Conservation (phyloP, 2,797 vertebrate genomes). For the Novumbra hubbsi region DNA sequence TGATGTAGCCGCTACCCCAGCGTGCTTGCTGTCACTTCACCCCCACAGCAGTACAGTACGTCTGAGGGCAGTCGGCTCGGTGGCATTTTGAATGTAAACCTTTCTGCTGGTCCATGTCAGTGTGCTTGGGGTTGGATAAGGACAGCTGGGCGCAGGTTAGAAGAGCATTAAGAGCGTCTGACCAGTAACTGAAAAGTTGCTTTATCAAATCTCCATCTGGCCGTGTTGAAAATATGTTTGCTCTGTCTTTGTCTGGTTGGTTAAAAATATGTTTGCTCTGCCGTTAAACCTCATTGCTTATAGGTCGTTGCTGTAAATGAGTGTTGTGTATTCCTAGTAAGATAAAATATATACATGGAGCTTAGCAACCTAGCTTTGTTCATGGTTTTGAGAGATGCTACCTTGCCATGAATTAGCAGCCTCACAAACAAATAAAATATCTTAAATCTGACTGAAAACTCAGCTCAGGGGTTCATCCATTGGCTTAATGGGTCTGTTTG, state of each 20-base stretch:
- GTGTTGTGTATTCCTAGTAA: too few species aligned
- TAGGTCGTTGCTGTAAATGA: too few species aligned
- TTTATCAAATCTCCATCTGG: too few species aligned
- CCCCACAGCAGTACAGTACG: slow-evolving; percentile 6
- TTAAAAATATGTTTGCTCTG: too few species aligned
- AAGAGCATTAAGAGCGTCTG: too few species aligned
- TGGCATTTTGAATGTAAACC: slow-evolving; percentile 3
- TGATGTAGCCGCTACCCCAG: neutral
- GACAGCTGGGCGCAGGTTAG: too few species aligned
- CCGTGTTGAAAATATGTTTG: too few species aligned
- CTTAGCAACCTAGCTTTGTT: neutral
- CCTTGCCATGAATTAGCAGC: neutral
- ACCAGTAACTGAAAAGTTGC: too few species aligned
- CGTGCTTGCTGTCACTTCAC: neutral
- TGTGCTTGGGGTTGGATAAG: neutral
- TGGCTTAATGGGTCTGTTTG: neutral
- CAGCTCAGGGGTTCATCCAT: neutral
- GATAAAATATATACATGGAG: too few species aligned
- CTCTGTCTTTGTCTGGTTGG: too few species aligned
- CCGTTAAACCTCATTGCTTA: too few species aligned
- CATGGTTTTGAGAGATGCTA: neutral
- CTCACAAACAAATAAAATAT: neutral
- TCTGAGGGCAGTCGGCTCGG: neutral
- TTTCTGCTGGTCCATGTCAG: neutral
- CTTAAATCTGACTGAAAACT: neutral